Percentiles rank a stretch among this genome's conserved stretches.
These are phyloP conservation scores for Bombus cullumanus DNA, from an alignment of 1,140 invertebrate genomes.

Conservation along the genomic window DNA sequence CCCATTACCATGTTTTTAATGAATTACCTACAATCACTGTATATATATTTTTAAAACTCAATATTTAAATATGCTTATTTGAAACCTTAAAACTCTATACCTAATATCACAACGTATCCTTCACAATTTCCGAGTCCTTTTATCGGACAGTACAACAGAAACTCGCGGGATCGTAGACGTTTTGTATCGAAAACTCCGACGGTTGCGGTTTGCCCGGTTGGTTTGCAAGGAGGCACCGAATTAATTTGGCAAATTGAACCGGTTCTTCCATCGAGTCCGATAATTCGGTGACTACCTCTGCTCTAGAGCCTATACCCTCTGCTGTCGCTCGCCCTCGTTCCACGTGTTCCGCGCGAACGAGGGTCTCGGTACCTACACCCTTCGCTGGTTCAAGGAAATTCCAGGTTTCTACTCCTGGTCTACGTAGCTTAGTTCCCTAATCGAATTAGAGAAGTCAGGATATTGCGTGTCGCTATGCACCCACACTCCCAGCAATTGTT, in stretches of 20 bases:
- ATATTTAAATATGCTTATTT: too few species aligned
- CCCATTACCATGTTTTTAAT: too few species aligned
- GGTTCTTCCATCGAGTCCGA: constrained; percentile 82
- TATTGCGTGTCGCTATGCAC: constrained; percentile 80
- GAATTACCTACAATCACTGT: too few species aligned
- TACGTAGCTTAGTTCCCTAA: constrained; percentile 78
- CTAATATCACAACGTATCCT: too few species aligned
- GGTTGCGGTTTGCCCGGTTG: constrained; percentile 58
- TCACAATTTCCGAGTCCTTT: too few species aligned
- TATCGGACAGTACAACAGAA: too few species aligned
- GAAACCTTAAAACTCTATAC: too few species aligned
- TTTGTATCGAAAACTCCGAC: constrained; percentile 70
- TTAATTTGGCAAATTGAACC: constrained; percentile 82
- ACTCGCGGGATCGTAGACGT: too few species aligned
- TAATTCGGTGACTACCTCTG: constrained; percentile 75
- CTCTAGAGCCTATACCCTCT: constrained; percentile 37
- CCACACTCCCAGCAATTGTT: constrained; percentile 78
- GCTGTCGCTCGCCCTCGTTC: constrained; percentile 26
- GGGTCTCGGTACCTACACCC: constrained; percentile 64
- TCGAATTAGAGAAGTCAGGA: constrained; percentile 82
- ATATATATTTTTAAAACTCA: too few species aligned
- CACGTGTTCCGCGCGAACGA: constrained; percentile 24
- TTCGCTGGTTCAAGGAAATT: constrained; percentile 70
- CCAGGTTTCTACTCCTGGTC: constrained; percentile 63
- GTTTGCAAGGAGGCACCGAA: constrained; percentile 57